Percentiles rank a stretch among this genome's conserved stretches.
These are phyloP conservation scores for Catharus fuscescens DNA, from an alignment of 2,113 vertebrate genomes.

Conservation along the genomic window DNA sequence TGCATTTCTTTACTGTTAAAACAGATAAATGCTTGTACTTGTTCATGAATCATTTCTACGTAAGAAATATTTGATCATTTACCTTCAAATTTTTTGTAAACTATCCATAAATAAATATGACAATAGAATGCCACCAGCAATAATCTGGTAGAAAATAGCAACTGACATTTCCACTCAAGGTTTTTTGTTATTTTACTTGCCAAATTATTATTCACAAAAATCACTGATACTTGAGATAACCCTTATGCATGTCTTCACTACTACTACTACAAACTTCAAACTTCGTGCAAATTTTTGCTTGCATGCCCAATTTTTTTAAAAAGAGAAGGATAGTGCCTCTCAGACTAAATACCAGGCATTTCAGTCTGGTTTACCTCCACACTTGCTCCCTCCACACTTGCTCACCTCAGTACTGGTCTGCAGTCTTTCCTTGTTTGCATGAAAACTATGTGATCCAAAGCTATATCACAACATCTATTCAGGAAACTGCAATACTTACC, in stretches of 20 bases:
- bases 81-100: background rate
- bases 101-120: background rate
- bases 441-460: background rate
- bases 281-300: background rate
- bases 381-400: background rate
- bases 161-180: background rate
- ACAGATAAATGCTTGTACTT: background rate
- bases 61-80: background rate
- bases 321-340: background rate
- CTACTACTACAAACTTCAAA: background rate
- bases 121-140: background rate
- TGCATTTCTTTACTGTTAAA: background rate
- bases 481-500: background rate
- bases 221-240: background rate
- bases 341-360: background rate
- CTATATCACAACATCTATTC: background rate
- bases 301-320: rapidly evolving
- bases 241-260: background rate
- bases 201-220: background rate
- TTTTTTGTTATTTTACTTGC: background rate
- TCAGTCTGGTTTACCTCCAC: background rate
- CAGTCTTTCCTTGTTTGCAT: background rate
- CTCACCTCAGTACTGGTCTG: background rate
- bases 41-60: background rate
- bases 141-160: background rate